Percentiles rank a stretch among this genome's conserved stretches.
These are phyloP conservation scores for Rhopalosiphum maidis DNA, from an alignment of 1,140 invertebrate genomes.

Conservation along the genomic window DNA sequence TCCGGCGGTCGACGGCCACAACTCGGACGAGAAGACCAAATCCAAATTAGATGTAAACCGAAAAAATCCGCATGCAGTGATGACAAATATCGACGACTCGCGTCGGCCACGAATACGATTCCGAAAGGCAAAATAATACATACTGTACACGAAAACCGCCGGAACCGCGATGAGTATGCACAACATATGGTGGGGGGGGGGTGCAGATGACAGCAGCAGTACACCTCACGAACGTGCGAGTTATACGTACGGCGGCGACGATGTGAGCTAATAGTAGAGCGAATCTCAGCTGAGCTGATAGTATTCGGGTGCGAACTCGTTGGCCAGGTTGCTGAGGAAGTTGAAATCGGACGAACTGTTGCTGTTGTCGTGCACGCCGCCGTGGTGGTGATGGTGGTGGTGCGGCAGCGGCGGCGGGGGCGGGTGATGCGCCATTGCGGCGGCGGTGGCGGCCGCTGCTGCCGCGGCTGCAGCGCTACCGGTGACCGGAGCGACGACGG, in stretches of 20 bases:
- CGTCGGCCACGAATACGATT: too few relatives aligned
- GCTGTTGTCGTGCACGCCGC: conserved; percentile 72
- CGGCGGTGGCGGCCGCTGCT: not conserved
- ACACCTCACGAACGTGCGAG: not conserved
- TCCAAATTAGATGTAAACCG: not conserved
- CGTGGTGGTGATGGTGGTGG: conserved; percentile 60
- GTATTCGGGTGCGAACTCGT: conserved; percentile 90
- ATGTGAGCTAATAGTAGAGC: not conserved
- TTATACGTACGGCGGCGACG: not conserved
- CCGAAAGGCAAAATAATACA: not conserved
- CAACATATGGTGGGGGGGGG: too few relatives aligned
- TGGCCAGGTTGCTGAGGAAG: conserved; percentile 87
- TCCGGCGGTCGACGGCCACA: too few relatives aligned
- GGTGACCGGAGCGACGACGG: not conserved
- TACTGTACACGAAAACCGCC: not conserved
- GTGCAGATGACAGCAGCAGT: too few relatives aligned
- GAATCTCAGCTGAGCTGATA: conserved; percentile 77
- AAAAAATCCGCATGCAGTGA: not conserved
- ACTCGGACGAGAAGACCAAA: not conserved
- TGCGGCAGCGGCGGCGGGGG: conserved; percentile 62
- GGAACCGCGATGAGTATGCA: too few relatives aligned
- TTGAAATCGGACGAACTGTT: conserved; percentile 91
- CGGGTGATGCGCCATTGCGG: conserved; percentile 57
- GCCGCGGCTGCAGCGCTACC: not conserved
- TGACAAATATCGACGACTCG: too few relatives aligned